Evolutionary conservation across 2,888 invertebrate genomes (phyloP).

Genomic region (Cotesia congregata): DNA sequence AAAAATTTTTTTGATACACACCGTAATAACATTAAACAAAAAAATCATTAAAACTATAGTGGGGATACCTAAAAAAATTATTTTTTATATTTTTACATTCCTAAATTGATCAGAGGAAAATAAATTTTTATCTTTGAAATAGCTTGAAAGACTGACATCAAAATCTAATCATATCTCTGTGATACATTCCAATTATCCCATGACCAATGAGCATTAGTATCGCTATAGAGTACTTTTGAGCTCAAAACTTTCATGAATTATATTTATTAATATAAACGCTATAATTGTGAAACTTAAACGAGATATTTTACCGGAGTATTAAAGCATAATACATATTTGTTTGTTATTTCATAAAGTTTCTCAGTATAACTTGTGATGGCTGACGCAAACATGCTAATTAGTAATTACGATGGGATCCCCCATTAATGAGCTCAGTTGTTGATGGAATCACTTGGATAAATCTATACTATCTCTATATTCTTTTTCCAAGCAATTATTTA

Average conservation of each 20-base stretch:
- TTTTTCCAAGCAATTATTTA: neutral
- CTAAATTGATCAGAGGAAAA: no score
- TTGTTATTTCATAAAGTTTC: slow-evolving; percentile 10
- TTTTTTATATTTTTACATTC: no score
- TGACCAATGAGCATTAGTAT: no score
- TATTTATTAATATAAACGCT: neutral
- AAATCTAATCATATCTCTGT: no score
- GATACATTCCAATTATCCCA: no score
- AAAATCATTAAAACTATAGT: no score
- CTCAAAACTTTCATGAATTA: neutral
- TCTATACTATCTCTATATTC: neutral
- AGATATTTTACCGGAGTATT: neutral
- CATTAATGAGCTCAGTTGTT: slow-evolving; percentile 13
- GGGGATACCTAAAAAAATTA: no score
- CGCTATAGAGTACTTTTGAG: no score
- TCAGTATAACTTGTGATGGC: neutral
- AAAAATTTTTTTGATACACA: no score
- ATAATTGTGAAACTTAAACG: neutral
- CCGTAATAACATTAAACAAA: no score
- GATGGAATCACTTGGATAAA: slow-evolving; percentile 7
- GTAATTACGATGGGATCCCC: slow-evolving; percentile 11
- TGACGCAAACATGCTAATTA: slow-evolving; percentile 13
- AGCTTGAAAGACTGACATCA: no score
- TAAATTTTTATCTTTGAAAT: no score
- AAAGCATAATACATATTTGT: neutral